Evolutionary conservation across 2,888 invertebrate species (phyloP), one percentile per base, ranked within the genome.

Genomic region (Chrysolina americana): DNA sequence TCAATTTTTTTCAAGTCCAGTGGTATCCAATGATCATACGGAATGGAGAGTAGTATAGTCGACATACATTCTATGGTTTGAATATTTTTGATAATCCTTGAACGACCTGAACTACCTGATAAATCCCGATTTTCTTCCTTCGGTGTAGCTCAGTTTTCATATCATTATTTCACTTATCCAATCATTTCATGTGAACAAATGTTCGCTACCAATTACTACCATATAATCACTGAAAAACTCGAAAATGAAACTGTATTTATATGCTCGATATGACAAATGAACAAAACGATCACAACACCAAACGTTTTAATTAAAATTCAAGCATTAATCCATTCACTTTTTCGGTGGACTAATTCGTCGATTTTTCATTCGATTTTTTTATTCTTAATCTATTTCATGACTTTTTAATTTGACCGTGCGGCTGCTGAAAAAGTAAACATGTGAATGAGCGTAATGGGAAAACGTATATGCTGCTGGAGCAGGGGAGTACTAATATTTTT

Each of bases 361-460:
- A 75, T 75, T 78, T 76, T 73, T 69, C 68, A 68, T 47, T 48
- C 66, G 65, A 73, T 59, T 70, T 76, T 28, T 76, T 76, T 59
- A 64, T 64, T 63, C 71, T 74, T 75, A 72, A 66, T 75, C 70
- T 62, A 76, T 75, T 75, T 76, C 72, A 74, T 76, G 74, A 71
- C 73, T 75, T 78, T 76, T 75, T 73, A 78, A 76, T 75, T 73
- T 70, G 56, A 71, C 76, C 65, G 56, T 71, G 17, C 68, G 50
- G 63, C 36, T 73, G 68, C 70, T 68, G 74, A 76, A 74, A 74
- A 77, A 83, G 81, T 82, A 84, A 85, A 84, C 83, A 85, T 83
- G 83, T 83, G 84, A 84, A 84, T 84, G 78, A 83, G 82, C 79
- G 80, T 81, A 80, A 80, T 81, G 81, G 81, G 50, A 28, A 36